Conservation (phyloP, 2,113 vertebrate genomes). For the Pygoscelis antarcticus region DNA sequence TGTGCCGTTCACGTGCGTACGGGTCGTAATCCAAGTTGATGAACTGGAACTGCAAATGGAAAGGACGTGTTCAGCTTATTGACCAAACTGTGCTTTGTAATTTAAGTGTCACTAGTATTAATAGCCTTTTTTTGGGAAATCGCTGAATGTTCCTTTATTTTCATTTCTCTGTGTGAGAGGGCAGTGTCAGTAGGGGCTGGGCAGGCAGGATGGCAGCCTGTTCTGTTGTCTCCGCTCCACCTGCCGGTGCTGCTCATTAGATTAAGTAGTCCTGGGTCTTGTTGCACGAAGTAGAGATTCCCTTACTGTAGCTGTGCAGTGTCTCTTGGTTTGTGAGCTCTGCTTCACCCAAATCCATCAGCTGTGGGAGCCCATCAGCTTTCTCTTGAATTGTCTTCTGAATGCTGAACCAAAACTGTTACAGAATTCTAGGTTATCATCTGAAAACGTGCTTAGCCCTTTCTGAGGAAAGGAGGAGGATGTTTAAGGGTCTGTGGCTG, state of each 20-base stretch:
- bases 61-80: background rate
- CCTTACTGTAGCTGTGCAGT: background rate
- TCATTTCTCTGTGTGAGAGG: background rate
- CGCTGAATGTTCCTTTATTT: background rate
- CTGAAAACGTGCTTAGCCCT: background rate
- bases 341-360: background rate
- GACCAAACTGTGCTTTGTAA: background rate
- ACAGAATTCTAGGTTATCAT: too few relatives aligned
- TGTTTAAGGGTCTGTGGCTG: background rate
- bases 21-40: background rate
- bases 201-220: background rate
- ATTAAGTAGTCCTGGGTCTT: background rate
- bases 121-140: background rate
- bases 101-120: background rate
- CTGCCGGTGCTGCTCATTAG: background rate
- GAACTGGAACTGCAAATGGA: background rate
- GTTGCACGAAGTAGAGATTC: background rate
- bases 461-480: background rate
- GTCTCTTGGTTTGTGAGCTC: background rate
- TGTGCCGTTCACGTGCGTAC: fast-evolving
- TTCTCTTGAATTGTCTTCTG: too few relatives aligned
- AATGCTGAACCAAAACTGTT: background rate
- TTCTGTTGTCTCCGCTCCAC: fast-evolving
- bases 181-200: background rate
- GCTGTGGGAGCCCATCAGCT: too few relatives aligned